A percentile compares a stretch with the other conserved stretches of the same genome.
These are phyloP conservation scores for Todus mexicanus DNA, from an alignment of 2,797 vertebrate genomes.

Conservation along the genomic window DNA sequence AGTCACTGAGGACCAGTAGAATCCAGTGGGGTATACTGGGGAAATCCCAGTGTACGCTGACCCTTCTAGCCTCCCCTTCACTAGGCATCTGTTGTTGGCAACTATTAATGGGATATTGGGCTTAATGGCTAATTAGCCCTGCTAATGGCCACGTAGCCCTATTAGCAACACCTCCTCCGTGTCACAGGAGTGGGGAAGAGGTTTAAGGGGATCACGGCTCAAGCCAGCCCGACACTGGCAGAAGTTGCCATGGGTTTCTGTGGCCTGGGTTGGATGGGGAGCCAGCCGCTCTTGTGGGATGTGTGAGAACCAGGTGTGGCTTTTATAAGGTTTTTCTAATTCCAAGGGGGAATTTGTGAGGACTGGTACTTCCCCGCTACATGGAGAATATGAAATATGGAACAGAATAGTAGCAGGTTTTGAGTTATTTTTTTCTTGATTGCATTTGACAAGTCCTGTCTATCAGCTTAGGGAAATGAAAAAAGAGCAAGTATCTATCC, in stretches of 20 bases:
- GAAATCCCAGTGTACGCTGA: accelerated
- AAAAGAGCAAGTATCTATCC: constrained; percentile 41
- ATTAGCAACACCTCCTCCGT: not conserved
- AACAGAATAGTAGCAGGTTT: not conserved
- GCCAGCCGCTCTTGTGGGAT: not conserved
- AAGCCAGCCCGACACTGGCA: accelerated
- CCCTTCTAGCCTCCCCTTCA: not conserved
- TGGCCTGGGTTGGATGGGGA: not conserved
- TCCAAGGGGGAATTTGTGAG: not conserved
- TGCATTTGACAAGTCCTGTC: constrained; percentile 16
- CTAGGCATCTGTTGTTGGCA: not conserved
- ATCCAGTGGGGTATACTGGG: not conserved
- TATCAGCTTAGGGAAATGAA: constrained; percentile 26
- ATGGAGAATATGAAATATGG: not conserved
- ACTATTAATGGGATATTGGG: constrained; percentile 24
- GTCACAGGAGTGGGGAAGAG: not conserved
- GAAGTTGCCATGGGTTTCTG: not conserved
- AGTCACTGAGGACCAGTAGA: not conserved
- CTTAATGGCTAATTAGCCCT: constrained; percentile 32
- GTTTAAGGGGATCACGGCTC: not conserved
- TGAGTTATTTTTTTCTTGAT: not conserved
- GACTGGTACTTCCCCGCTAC: not conserved
- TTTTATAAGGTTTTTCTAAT: not conserved
- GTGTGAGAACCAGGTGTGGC: not conserved
- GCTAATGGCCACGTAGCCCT: not conserved